Percentiles rank a stretch among this genome's conserved stretches.
Evolutionary conservation across 2,113 vertebrate genomes (phyloP).

Genomic region (Atrichornis clamosus): DNA sequence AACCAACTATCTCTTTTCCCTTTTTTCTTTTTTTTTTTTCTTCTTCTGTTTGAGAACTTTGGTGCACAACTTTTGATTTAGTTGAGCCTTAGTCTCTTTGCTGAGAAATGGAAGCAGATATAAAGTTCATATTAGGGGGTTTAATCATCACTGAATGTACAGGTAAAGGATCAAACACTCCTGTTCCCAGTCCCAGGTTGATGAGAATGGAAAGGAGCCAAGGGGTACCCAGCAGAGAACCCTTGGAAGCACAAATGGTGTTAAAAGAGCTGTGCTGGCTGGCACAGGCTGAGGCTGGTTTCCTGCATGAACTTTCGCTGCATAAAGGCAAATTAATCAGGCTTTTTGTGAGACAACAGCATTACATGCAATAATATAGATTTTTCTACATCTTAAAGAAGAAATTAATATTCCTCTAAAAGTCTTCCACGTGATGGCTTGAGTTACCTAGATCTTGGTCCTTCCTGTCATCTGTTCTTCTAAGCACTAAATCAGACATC

Average conservation of each 20-base stretch:
- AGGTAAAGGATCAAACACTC: neutral
- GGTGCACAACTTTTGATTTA: neutral
- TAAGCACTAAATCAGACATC: neutral
- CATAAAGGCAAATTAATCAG: neutral
- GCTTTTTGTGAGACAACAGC: neutral
- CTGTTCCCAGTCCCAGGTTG: rapidly evolving
- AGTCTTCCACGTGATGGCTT: neutral
- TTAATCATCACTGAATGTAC: neutral
- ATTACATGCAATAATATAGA: neutral
- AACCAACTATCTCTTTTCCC: neutral
- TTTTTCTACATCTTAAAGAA: neutral
- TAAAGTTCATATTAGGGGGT: neutral
- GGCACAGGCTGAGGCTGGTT: neutral
- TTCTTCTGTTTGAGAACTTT: neutral
- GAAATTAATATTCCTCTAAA: neutral
- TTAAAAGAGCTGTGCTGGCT: neutral
- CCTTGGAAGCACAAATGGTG: neutral
- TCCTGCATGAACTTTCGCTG: neutral
- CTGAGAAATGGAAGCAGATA: neutral
- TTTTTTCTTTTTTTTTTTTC: neutral
- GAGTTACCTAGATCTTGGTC: neutral
- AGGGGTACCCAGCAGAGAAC: neutral
- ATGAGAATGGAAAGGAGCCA: neutral
- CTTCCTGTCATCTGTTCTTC: neutral
- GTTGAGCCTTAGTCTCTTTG: neutral